Evolutionary conservation across 2,113 vertebrate genomes (phyloP).

Genomic region (Stercorarius parasiticus): DNA sequence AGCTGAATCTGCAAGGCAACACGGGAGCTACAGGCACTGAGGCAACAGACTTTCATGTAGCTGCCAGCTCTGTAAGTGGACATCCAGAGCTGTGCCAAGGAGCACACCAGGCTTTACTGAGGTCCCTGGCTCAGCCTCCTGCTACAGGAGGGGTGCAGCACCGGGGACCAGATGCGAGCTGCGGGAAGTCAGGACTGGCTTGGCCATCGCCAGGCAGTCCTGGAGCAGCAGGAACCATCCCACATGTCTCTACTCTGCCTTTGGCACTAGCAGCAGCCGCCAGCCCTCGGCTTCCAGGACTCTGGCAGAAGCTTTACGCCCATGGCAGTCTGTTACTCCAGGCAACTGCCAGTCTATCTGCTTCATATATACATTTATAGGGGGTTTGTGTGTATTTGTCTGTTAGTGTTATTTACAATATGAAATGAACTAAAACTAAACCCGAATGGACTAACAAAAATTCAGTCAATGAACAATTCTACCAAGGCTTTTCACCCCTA

Average conservation of each 20-base stretch:
- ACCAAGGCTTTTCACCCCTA: background rate
- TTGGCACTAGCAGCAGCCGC: accelerated
- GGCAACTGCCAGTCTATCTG: background rate
- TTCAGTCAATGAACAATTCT: background rate
- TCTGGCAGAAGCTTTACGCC: background rate
- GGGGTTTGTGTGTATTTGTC: background rate
- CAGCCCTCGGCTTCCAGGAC: background rate
- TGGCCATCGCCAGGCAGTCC: background rate
- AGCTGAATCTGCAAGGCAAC: background rate
- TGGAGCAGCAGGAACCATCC: background rate
- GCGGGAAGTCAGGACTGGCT: background rate
- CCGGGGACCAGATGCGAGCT: background rate
- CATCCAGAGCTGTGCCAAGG: background rate
- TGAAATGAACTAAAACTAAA: background rate
- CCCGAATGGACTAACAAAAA: background rate
- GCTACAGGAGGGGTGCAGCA: background rate
- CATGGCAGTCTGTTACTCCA: background rate
- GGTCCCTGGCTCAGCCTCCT: background rate
- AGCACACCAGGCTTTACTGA: background rate
- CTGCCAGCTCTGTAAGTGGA: background rate
- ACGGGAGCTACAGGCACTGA: background rate
- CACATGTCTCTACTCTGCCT: background rate
- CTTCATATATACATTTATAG: no score
- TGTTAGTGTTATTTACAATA: background rate
- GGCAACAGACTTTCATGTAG: background rate